phyloP scores from a whole-genome alignment of 2,113 vertebrate genomes.

The Pelecanoides urinatrix region DNA sequence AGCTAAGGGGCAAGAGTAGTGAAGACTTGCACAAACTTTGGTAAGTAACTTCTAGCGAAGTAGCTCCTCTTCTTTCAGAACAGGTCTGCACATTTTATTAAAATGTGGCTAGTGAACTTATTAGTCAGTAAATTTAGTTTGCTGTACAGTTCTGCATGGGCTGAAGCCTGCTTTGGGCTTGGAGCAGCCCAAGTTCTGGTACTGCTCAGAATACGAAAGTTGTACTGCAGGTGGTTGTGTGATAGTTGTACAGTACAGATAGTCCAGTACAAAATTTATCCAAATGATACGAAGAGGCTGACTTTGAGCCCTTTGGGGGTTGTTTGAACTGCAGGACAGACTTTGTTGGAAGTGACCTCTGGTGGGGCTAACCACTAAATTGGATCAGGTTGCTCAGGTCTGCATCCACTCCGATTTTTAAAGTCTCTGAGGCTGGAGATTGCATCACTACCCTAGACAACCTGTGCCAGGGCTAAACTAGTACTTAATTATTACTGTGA shows the following conservation, averaged over 20 bases:
- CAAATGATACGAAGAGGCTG: too few species aligned
- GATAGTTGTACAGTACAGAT: too few species aligned
- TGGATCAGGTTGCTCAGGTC: not conserved
- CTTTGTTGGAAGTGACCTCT: not conserved
- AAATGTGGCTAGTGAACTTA: not conserved
- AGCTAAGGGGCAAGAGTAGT: slow-evolving; percentile 89
- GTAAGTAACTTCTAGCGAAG: slow-evolving; percentile 65
- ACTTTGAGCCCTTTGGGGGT: not conserved
- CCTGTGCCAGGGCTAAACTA: not conserved
- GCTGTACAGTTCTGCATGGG: not conserved
- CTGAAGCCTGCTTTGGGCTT: not conserved
- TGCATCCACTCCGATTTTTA: not conserved
- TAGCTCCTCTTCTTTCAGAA: not conserved
- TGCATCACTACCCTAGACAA: not conserved
- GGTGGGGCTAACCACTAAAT: too few species aligned
- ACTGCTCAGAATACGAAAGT: not conserved
- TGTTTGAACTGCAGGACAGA: not conserved
- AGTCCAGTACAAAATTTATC: not conserved
- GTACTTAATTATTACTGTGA: not conserved
- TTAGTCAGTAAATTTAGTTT: not conserved
- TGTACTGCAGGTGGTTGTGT: not conserved
- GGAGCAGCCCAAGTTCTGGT: not conserved
- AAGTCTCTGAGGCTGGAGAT: not conserved
- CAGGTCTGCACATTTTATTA: not conserved
- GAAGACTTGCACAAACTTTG: slow-evolving; percentile 97